Evolutionary conservation across 2,113 vertebrate species (phyloP), one percentile per base, ranked within the genome.

Genomic region (Thamnophis sirtalis): DNA sequence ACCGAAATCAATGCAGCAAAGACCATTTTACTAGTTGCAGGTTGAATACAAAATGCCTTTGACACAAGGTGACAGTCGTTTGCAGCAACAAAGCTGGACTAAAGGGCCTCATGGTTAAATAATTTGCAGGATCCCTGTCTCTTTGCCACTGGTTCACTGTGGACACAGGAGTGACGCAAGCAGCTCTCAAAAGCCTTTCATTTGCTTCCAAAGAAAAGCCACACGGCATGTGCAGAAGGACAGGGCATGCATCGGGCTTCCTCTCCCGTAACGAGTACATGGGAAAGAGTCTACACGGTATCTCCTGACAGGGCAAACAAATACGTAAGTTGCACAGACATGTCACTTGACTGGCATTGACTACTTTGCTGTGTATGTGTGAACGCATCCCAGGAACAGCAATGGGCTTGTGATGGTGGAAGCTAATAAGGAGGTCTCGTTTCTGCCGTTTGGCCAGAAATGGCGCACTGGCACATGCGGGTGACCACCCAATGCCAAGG

Each of bases 11-110:
- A 96, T 96, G 94, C 95, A 96, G 94, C 96, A 95, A 95, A 97
- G 96, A 94, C 96, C 97, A 97, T 97, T 97, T 60, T 97, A 97
- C 97, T 97, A 96, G 96, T 95, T 94, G 93, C 96, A 96, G 96
- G 95, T 96, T 91, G 92, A 96, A 96, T 96, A 97, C 96, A 96
- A 95, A 73, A 73, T 56, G 80, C 84, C n/a, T 43, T 92, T 9
- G 93, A 73, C 86, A 86, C 90, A 94, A 91, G 5, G 90, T 94
- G 92, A 95, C 86, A 95, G 96, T 95, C 95, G 95, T 95, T 96
- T 60, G 54, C 11, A 93, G 93, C 95, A 96, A 97, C 94, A 94
- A 91, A 94, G 94, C 94, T 3, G 3, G 88, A 3, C 93, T 86
- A 93, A 87, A 6, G 88, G 91, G 92, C 93, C n/a, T 94, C 0